phyloP scores from a whole-genome alignment of 2,113 vertebrate genomes.

The Redunca redunca region DNA sequence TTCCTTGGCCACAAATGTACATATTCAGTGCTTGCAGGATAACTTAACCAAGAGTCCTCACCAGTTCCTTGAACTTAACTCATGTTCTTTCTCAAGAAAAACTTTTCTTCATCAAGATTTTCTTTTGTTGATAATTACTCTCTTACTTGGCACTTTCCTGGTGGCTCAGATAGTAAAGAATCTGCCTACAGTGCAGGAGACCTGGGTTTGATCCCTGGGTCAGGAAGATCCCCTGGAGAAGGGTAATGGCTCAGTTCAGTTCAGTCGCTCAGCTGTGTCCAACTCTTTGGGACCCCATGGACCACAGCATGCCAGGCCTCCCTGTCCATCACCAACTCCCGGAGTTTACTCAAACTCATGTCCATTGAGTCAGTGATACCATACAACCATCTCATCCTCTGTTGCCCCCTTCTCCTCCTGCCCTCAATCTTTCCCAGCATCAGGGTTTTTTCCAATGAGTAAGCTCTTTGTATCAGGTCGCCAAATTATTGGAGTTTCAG shows the following conservation, averaged over 20 bases:
- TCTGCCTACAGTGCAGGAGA: background rate
- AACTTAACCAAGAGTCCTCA: background rate
- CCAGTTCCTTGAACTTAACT: background rate
- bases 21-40: background rate
- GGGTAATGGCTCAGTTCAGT: background rate
- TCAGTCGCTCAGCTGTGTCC: too few relatives aligned
- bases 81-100: background rate
- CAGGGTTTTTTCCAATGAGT: too few relatives aligned
- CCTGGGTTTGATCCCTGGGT: background rate
- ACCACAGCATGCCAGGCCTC: too few relatives aligned
- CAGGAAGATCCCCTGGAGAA: background rate
- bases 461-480: too few relatives aligned
- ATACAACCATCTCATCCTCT: too few relatives aligned
- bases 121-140: background rate
- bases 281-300: too few relatives aligned
- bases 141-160: background rate
- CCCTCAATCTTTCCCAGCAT: too few relatives aligned
- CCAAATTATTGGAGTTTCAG: too few relatives aligned
- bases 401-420: accelerated
- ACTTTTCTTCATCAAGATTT: background rate
- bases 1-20: background rate
- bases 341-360: too few relatives aligned
- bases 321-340: too few relatives aligned
- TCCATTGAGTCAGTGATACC: too few relatives aligned
- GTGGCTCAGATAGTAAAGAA: background rate